Percentiles rank a stretch among this genome's conserved stretches.
These are phyloP conservation scores for Pelosia muscerda DNA, from an alignment of 2,888 invertebrate genomes.

Conservation along the genomic window DNA sequence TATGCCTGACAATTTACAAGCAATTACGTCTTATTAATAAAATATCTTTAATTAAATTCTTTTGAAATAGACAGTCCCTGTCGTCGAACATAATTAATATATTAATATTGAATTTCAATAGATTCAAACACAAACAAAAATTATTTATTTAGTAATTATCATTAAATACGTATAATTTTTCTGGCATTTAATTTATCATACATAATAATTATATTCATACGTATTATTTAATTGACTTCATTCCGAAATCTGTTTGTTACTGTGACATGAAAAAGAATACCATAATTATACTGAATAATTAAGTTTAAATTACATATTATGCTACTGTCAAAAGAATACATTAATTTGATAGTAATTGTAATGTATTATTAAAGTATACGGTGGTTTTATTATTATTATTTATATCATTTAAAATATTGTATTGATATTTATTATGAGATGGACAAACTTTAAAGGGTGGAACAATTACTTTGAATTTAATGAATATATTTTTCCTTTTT, in stretches of 20 bases:
- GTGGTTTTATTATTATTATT: not conserved
- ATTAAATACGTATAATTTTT: slow-evolving; percentile 12
- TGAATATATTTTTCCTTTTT: no score
- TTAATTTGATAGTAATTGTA: not conserved
- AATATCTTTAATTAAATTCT: not conserved
- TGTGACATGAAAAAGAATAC: not conserved
- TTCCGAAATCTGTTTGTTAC: slow-evolving; percentile 35
- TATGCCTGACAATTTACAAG: slow-evolving; percentile 40
- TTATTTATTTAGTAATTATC: no score
- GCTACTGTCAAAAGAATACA: not conserved
- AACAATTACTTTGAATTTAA: no score
- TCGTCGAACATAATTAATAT: not conserved
- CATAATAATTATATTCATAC: slow-evolving; percentile 25
- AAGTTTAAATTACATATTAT: not conserved
- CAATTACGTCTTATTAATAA: no score
- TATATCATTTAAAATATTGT: not conserved
- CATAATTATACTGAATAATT: not conserved
- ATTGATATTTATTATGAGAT: no score
- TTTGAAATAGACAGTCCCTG: not conserved
- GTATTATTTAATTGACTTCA: slow-evolving; percentile 54
- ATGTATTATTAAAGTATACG: not conserved
- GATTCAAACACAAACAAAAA: no score
- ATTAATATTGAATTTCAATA: not conserved
- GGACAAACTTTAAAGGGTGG: no score
- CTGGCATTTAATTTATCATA: slow-evolving; percentile 31